Evolutionary conservation across 2,113 vertebrate genomes (phyloP).

Genomic region (Callipepla californica): DNA sequence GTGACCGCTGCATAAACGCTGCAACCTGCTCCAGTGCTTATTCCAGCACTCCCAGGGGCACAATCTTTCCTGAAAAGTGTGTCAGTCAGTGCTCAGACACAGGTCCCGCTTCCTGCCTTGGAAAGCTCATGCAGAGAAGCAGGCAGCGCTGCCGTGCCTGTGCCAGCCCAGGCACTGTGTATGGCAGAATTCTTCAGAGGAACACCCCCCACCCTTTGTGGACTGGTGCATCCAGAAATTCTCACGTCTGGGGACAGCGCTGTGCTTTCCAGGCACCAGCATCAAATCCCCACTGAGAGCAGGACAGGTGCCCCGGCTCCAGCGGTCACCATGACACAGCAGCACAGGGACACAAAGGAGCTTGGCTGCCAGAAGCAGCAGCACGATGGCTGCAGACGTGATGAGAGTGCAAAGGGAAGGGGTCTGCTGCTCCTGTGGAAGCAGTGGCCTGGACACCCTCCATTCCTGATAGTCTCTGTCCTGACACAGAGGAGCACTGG

Average conservation of each 20-base stretch:
- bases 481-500: neutral
- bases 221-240: rapidly evolving
- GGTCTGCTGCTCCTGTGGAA: neutral
- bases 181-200: rapidly evolving
- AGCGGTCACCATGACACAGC: rapidly evolving
- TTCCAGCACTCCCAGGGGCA: slow-evolving; percentile 22
- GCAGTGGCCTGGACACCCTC: neutral
- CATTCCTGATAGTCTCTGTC: neutral
- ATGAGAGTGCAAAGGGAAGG: neutral
- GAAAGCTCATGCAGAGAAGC: neutral
- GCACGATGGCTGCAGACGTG: neutral
- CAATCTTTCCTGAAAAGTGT: neutral
- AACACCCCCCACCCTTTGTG: neutral
- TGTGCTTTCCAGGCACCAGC: neutral
- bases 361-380: neutral
- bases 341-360: neutral
- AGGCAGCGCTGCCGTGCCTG: neutral
- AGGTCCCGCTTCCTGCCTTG: slow-evolving; percentile 7
- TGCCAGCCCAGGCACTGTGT: neutral
- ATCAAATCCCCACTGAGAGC: neutral
- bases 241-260: neutral
- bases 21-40: neutral
- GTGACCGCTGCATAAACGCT: neutral
- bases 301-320: neutral
- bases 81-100: neutral